phyloP scores from a whole-genome alignment of 2,113 vertebrate genomes.

The Oxyruncus cristatus region DNA sequence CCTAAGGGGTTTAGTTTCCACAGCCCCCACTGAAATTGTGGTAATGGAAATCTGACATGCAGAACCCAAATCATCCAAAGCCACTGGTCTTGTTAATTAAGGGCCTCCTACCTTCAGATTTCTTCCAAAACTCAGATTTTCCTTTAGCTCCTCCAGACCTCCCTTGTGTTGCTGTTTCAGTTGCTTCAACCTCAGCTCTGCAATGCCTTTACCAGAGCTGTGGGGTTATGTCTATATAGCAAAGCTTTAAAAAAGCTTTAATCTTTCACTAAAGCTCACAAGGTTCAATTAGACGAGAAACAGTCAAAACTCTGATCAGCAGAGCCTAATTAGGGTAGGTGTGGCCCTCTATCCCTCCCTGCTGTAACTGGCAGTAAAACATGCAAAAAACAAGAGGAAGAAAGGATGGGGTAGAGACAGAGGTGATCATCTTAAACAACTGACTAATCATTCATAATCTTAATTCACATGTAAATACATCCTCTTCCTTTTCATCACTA shows the following conservation, averaged over 20 bases:
- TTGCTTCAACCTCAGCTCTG: background rate
- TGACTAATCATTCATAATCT: slow-evolving; percentile 15
- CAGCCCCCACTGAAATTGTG: background rate
- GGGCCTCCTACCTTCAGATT: background rate
- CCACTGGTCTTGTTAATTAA: background rate
- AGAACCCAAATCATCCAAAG: background rate
- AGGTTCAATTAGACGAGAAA: background rate
- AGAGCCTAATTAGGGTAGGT: background rate
- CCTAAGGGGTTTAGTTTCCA: background rate
- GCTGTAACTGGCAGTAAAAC: background rate
- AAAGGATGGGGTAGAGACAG: background rate
- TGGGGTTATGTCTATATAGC: background rate
- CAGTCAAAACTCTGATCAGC: background rate
- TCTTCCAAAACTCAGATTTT: slow-evolving; percentile 35
- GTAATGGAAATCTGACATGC: background rate
- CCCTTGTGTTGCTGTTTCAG: background rate
- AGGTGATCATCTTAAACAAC: background rate
- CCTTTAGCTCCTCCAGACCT: slow-evolving; percentile 1
- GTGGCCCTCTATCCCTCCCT: background rate
- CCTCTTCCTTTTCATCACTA: background rate
- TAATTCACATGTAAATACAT: background rate
- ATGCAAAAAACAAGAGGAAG: background rate
- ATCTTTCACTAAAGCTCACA: background rate
- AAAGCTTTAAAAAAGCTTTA: background rate
- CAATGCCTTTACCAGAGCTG: background rate